Evolutionary conservation across 2,113 vertebrate genomes (phyloP), one percentile per base, ranked within the genome.

Genomic region (Ceuthmochares aereus): DNA sequence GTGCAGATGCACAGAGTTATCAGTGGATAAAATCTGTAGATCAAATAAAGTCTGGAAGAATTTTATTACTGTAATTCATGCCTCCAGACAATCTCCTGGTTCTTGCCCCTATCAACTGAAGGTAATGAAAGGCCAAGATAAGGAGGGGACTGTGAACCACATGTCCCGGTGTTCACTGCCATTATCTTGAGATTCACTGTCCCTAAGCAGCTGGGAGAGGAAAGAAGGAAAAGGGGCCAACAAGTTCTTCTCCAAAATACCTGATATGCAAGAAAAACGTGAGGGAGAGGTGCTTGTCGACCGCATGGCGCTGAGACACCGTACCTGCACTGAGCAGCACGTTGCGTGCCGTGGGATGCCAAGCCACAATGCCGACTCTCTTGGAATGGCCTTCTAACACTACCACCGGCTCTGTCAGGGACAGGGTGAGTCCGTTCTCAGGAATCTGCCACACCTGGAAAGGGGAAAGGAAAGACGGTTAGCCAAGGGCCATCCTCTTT

Each of bases 381-480:
- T 99, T 99, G 60, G 99, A 99, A 95, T 99, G 99, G 36, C 99
- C 99, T 96, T 99, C 99, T 93, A 99, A 93, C 47, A 99, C 97
- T 27, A 99, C 99, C 92, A 99, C 99, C 0, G 99, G 99, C 88
- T 99, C 99, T 1, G 99, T 98, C 97, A 99, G 96, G 54, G 99
- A 93, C 47, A 98, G 97, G n/a, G 99, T 98, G n/a, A 99, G 98
- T 21, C 99, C 99, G 2, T 99, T 99, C 96, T 99, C 99, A 2
- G 99, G 99, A 83, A 99, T 99, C 98, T 99, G 99, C 99, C 99
- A 99, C 34, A 99, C 99, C 99, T 99, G 94, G 56, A 34, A 32
- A 72, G 82, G 58, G 40, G 67, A 49, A 56, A 86, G 69, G 54
- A 68, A 58, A 73, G 45, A 25, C 0, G 5, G 36, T 89, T 6